Evolutionary conservation across 1,140 invertebrate species (phyloP).

Genomic region (Tenebrio molitor): DNA sequence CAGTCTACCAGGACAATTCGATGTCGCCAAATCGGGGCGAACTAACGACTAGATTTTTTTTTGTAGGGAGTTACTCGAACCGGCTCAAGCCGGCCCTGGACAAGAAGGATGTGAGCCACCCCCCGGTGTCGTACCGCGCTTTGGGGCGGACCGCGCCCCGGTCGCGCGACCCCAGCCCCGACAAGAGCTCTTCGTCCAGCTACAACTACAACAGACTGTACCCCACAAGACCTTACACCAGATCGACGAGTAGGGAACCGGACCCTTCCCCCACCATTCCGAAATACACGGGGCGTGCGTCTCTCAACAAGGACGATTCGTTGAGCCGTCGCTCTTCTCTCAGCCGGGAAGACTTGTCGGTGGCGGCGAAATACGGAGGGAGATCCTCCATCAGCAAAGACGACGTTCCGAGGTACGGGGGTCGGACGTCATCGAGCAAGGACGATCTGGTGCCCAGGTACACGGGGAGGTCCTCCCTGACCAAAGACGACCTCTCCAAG

Average conservation of each 20-base stretch:
- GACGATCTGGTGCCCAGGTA: conserved; percentile 55
- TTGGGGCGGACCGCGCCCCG: conserved; percentile 51
- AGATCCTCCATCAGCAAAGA: conserved; percentile 50
- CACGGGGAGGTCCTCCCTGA: conserved; percentile 51
- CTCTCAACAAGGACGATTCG: conserved; percentile 49
- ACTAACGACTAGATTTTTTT: too few species aligned
- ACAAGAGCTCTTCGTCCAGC: conserved; percentile 57
- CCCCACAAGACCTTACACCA: conserved; percentile 55
- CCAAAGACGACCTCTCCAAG: conserved; percentile 53
- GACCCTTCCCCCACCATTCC: conserved; percentile 62
- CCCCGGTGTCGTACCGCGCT: conserved; percentile 62
- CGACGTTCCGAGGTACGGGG: conserved; percentile 41
- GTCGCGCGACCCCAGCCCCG: conserved; percentile 65
- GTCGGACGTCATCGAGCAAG: conserved; percentile 37
- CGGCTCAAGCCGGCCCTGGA: conserved; percentile 57
- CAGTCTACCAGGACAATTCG: too few species aligned
- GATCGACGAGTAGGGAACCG: conserved; percentile 62
- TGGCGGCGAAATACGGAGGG: conserved; percentile 45
- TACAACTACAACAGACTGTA: conserved; percentile 61
- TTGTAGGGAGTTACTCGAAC: conserved; percentile 47
- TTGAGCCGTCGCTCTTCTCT: conserved; percentile 3
- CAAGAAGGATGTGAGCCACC: conserved; percentile 61
- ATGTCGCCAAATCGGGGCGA: too few species aligned
- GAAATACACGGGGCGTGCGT: conserved; percentile 58
- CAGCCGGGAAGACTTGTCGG: conserved; percentile 25